Conservation (phyloP, 2,888 invertebrate species). For the Oligia fasciuncula region DNA sequence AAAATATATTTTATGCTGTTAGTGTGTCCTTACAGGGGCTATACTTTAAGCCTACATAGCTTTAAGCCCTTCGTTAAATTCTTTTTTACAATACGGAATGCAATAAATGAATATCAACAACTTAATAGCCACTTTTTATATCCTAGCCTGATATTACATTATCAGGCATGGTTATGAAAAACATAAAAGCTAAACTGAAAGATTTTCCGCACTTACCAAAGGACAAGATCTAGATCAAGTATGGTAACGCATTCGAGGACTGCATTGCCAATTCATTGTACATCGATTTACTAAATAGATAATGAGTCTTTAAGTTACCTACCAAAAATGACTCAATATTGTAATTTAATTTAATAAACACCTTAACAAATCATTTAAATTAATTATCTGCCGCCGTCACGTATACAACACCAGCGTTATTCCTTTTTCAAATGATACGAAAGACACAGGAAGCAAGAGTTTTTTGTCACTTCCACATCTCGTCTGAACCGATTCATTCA, state of each 20-base stretch:
- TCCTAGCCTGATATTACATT: too few relatives aligned
- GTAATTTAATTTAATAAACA: constrained; percentile 5
- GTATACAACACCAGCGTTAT: constrained; percentile 81
- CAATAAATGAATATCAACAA: too few relatives aligned
- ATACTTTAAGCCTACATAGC: too few relatives aligned
- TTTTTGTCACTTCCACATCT: constrained; percentile 90
- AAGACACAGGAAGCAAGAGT: constrained; percentile 90
- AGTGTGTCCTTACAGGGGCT: too few relatives aligned
- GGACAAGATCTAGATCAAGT: background rate
- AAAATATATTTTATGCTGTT: too few relatives aligned
- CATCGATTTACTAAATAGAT: background rate
- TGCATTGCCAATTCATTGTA: background rate
- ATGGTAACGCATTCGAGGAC: background rate
- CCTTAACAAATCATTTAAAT: constrained; percentile 2
- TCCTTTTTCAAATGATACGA: constrained; percentile 89
- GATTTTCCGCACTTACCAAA: background rate
- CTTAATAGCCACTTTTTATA: too few relatives aligned
- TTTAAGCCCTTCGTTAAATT: too few relatives aligned
- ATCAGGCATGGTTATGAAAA: background rate
- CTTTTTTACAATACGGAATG: too few relatives aligned
- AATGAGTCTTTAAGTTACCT: background rate
- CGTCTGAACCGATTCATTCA: constrained; percentile 75
- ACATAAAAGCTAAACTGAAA: background rate
- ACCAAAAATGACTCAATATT: background rate
- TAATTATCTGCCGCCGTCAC: constrained; percentile 63